Conservation (phyloP, 2,113 vertebrate species). For the Hippocampus comes region DNA sequence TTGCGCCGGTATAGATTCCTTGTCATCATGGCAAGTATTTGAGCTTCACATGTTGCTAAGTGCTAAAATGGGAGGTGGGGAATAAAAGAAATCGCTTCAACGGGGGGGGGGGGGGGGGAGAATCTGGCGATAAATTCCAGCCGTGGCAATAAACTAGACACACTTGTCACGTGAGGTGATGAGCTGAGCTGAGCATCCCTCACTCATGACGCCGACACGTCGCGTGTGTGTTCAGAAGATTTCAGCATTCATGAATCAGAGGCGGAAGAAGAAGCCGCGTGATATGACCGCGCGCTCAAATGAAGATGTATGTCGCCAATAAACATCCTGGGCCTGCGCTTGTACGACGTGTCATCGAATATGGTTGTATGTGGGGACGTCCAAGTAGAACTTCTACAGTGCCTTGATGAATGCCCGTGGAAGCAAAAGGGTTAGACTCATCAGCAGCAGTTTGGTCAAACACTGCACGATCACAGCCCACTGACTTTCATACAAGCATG, state of each 20-base stretch:
- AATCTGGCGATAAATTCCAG: background rate
- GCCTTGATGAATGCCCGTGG: background rate
- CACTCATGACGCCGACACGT: background rate
- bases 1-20: background rate
- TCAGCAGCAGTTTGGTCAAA: too few species aligned
- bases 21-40: background rate
- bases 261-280: background rate
- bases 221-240: background rate
- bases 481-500: background rate
- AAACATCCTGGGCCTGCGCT: background rate
- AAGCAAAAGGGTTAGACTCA: background rate
- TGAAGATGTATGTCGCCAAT: constrained; percentile 3
- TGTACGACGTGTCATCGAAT: background rate
- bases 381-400: background rate
- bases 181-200: background rate
- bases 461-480: background rate
- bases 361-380: background rate
- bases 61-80: background rate
- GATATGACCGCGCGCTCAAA: background rate
- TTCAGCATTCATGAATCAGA: background rate
- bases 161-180: background rate
- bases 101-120: background rate
- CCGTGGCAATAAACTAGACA: background rate
- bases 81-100: background rate
- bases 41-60: background rate